A percentile compares a stretch with the other conserved stretches of the same genome.
Conservation (phyloP, 1,140 invertebrate species). For the Pseudoatta argentina region DNA sequence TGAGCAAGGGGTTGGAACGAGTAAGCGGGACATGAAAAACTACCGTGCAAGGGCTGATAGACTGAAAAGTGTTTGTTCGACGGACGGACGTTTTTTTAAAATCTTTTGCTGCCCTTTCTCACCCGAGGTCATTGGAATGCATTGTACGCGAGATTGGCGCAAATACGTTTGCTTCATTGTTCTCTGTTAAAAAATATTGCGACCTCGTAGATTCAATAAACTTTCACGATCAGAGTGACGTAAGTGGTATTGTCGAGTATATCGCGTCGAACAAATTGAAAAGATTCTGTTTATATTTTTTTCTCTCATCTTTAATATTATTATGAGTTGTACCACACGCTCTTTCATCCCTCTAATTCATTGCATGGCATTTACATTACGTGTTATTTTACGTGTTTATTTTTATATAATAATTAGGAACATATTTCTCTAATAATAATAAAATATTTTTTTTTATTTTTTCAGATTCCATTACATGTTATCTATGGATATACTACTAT, state of each 20-base stretch:
- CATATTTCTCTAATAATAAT: not conserved
- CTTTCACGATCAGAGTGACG: slow-evolving; percentile 24
- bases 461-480: slow-evolving; percentile 20
- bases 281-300: not conserved
- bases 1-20: slow-evolving; percentile 69
- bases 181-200: slow-evolving; percentile 52
- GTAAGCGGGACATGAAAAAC: slow-evolving; percentile 74
- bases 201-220: slow-evolving; percentile 53
- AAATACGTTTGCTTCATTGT: slow-evolving; percentile 57
- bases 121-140: slow-evolving; percentile 57
- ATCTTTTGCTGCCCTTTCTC: slow-evolving; percentile 48
- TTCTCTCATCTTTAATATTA: not conserved
- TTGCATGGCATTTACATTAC: not conserved
- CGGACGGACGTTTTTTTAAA: slow-evolving; percentile 41
- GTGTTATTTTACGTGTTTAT: not conserved
- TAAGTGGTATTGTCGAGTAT: slow-evolving; percentile 28
- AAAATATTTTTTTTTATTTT: slow-evolving; percentile 34
- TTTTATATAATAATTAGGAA: slow-evolving; percentile 10
- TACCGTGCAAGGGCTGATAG: slow-evolving; percentile 58
- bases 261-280: slow-evolving; percentile 20
- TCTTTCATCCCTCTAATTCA: not conserved
- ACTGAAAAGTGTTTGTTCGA: slow-evolving; percentile 71
- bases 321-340: not conserved
- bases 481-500: not conserved
- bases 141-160: slow-evolving; percentile 58